phyloP scores from a whole-genome alignment of 2,797 vertebrate genomes.

The Cossypha polioptera region DNA sequence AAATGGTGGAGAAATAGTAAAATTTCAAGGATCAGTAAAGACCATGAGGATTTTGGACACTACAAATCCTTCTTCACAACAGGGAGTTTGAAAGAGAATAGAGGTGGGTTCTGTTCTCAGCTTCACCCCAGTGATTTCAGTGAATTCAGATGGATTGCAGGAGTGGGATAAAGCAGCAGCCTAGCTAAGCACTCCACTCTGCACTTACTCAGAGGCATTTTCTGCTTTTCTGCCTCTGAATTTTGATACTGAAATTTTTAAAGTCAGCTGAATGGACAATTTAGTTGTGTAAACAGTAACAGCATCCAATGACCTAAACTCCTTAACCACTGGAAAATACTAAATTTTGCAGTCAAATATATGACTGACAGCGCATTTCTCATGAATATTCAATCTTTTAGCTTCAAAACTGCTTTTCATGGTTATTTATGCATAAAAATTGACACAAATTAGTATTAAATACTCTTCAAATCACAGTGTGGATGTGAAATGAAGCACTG shows the following conservation, averaged over 20 bases:
- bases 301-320: neutral
- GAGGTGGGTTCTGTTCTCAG: neutral
- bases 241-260: neutral
- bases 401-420: neutral
- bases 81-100: neutral
- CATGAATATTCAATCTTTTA: neutral
- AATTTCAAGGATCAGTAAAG: neutral
- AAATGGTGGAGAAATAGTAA: neutral
- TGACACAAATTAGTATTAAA: neutral
- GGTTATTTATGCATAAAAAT: conserved; percentile 7
- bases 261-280: neutral
- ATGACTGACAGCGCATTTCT: neutral
- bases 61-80: neutral
- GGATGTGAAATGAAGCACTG: neutral
- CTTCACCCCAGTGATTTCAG: neutral
- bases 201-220: neutral
- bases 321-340: neutral
- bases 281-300: neutral
- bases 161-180: neutral
- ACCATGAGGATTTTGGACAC: neutral
- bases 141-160: neutral
- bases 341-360: neutral
- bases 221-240: neutral
- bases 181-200: neutral
- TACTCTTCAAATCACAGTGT: neutral